Base-by-base conservation (phyloP, 2,888 invertebrate genomes). In the Agriopis aurantiaria region DNA sequence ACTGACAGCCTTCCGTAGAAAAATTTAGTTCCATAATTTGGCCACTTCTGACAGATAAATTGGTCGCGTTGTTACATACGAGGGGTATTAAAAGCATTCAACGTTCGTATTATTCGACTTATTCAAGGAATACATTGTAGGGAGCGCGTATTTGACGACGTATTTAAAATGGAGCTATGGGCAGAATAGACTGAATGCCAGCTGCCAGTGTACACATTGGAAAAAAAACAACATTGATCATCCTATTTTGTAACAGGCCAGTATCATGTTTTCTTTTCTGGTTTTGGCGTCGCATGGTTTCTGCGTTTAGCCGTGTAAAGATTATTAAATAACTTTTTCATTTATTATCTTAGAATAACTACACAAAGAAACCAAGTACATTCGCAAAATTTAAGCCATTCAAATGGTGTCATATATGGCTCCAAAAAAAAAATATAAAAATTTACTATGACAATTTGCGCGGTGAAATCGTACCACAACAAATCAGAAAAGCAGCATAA, bases 81-180 rank as follows among this genome's bases (percentile, higher is more conserved):
- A 48, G 33, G 48, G 48, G 48, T 40, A 55, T 48, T 10, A 8
- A 55, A 55, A 40, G 46, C 56, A 11, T 57, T 57, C 45, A 45
- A 57, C 57, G 45, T 57, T 56, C 43, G 60, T 41, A 40, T 23
- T 17, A 11, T 60, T 56, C 8, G 49, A 40, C 33, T 33, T 33
- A 33, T 33, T 33, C 3, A 3, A 33, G 23, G 65, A 8, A 12
- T 52, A 57, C 1, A 23, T 11, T 46, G 12, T 46, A 23, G 48
- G 33, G 48, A 12, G 59, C 48, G 45, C 10, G 14, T 6, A 33
- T 33, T 48, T 48, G 48, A 48, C 46, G 52, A 17, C 11, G 9
- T 17, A 43, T 59, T 48, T 58, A 45, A 59, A 48, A 48, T 57
- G 45, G 43, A 10, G 23, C 45, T 17, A 11, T 53, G 43, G 8